Evolutionary conservation across 2,113 vertebrate species (phyloP).

Genomic region (Pterocles burchelli): DNA sequence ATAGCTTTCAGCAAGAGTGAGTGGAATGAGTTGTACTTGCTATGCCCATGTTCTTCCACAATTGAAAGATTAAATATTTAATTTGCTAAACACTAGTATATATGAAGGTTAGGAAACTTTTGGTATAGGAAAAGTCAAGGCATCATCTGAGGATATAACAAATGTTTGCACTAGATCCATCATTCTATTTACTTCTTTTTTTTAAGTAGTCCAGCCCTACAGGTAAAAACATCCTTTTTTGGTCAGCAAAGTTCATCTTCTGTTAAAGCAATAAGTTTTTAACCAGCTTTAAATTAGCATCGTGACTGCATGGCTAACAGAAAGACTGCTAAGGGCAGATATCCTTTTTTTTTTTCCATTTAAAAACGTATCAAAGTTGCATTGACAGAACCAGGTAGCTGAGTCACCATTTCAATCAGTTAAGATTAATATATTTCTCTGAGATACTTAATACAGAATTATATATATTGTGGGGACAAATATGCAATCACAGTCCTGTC

Average conservation of each 20-base stretch:
- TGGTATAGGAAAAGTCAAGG: background rate
- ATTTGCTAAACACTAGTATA: constrained; percentile 56
- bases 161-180: background rate
- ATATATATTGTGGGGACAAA: background rate
- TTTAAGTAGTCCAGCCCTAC: background rate
- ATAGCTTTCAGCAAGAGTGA: constrained; percentile 59
- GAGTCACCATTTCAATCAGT: background rate
- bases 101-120: constrained; percentile 47
- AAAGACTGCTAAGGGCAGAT: background rate
- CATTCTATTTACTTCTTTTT: background rate
- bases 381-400: background rate
- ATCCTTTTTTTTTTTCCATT: background rate
- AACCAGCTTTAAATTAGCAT: background rate
- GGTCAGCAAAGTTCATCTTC: background rate
- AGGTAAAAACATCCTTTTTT: background rate
- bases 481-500: background rate
- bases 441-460: background rate
- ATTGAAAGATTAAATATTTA: constrained; percentile 73
- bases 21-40: constrained; percentile 51
- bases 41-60: constrained; percentile 41
- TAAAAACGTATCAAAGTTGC: background rate
- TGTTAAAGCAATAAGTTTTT: background rate
- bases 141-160: background rate
- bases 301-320: background rate
- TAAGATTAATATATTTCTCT: background rate